Evolutionary conservation across 1,140 invertebrate species (phyloP).

Genomic region (Microplitis mediator): DNA sequence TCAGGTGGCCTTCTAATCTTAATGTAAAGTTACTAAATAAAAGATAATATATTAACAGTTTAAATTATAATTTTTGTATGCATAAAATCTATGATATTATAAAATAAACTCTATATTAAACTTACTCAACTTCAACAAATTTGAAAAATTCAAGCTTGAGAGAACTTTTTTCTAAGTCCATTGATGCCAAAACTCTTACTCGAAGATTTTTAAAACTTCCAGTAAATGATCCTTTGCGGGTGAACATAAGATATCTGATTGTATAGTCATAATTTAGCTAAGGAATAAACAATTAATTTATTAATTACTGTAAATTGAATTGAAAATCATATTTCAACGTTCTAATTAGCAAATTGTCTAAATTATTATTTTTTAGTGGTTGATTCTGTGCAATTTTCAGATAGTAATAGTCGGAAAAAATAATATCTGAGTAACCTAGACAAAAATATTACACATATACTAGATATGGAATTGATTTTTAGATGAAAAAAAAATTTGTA

Average conservation of each 20-base stretch:
- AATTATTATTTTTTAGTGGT: too few relatives aligned
- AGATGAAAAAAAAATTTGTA: too few relatives aligned
- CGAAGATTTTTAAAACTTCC: constrained; percentile 22
- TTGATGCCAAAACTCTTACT: background rate
- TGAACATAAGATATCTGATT: constrained; percentile 24
- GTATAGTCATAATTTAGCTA: constrained; percentile 39
- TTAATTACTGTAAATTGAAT: background rate
- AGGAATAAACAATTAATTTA: background rate
- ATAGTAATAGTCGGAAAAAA: background rate
- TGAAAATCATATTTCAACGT: background rate
- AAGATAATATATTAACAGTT: background rate
- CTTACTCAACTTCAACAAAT: constrained; percentile 35
- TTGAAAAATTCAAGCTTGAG: constrained; percentile 27
- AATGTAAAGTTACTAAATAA: constrained; percentile 29
- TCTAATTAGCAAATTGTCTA: background rate
- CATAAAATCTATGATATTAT: background rate
- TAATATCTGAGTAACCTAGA: too few relatives aligned
- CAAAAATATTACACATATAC: too few relatives aligned
- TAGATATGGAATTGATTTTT: too few relatives aligned
- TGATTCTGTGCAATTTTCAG: too few relatives aligned
- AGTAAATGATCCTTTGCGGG: constrained; percentile 28
- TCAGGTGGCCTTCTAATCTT: constrained; percentile 33
- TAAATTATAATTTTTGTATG: too few relatives aligned
- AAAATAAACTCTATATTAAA: background rate
- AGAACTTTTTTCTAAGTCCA: constrained; percentile 23